Evolutionary conservation across 2,797 vertebrate genomes (phyloP).

Genomic region (Phalanger gymnotis): DNA sequence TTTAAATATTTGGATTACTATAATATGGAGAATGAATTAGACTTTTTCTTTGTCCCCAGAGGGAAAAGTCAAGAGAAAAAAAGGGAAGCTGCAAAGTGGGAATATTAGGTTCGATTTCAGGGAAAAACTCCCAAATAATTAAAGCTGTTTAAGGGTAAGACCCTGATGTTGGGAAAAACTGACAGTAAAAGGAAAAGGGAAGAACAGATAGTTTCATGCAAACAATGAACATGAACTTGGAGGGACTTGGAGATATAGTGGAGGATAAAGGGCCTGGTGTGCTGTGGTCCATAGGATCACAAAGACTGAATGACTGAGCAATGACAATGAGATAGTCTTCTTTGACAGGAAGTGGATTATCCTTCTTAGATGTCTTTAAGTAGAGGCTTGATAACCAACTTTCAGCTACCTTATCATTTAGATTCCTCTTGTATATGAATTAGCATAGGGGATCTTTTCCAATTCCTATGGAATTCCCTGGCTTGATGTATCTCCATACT

Average conservation of each 20-base stretch:
- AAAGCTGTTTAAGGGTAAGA: not conserved
- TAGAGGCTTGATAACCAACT: not conserved
- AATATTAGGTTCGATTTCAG: not conserved
- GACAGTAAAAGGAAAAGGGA: not conserved
- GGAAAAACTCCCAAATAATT: not conserved
- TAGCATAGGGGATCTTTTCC: not conserved
- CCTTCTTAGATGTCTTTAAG: not conserved
- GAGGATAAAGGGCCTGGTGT: not conserved
- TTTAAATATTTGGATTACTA: not conserved
- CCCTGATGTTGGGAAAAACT: not conserved
- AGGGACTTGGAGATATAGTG: not conserved
- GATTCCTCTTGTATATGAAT: not conserved
- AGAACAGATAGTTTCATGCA: not conserved
- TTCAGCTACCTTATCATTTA: not conserved
- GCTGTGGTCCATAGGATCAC: not conserved
- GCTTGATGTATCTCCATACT: not conserved
- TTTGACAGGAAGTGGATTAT: not conserved
- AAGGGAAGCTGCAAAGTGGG: not conserved
- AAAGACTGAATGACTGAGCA: not conserved
- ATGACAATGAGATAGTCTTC: not conserved
- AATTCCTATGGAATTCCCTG: not conserved
- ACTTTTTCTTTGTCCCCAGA: not conserved
- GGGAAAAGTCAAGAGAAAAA: not conserved
- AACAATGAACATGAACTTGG: not conserved
- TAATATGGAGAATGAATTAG: not conserved